Evolutionary conservation across 2,888 invertebrate genomes (phyloP).

Genomic region (Stenodema calcarata): DNA sequence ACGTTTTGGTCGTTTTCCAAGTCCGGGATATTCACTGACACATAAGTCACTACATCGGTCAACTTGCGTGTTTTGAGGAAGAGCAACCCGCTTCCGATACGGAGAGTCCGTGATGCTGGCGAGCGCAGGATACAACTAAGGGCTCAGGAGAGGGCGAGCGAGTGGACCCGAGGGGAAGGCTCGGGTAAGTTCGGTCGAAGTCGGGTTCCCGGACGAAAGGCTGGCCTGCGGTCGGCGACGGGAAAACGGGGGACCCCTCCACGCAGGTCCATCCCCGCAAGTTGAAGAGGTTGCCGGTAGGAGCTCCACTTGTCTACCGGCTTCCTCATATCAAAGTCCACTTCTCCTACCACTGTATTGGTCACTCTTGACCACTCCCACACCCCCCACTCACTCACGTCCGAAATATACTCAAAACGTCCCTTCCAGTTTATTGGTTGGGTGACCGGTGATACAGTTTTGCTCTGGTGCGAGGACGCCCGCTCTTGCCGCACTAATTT

Average conservation of each 20-base stretch:
- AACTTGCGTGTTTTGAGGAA: background rate
- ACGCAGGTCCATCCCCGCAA: background rate
- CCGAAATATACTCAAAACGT: background rate
- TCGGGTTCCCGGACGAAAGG: slow-evolving; percentile 43
- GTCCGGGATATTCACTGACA: background rate
- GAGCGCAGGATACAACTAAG: slow-evolving; percentile 45
- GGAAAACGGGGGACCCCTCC: slow-evolving; percentile 58
- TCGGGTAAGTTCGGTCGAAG: slow-evolving; percentile 54
- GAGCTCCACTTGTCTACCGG: background rate
- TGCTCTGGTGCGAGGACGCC: background rate
- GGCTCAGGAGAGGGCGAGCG: slow-evolving; percentile 40
- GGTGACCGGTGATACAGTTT: background rate
- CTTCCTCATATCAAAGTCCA: slow-evolving; percentile 3
- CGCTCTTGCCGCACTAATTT: background rate
- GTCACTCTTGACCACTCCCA: slow-evolving; percentile 47
- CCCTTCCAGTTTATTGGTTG: background rate
- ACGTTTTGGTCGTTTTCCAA: too few relatives aligned
- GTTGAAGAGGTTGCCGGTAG: background rate
- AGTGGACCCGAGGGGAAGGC: slow-evolving; percentile 51
- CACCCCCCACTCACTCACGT: slow-evolving; percentile 10
- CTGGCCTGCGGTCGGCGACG: slow-evolving; percentile 54
- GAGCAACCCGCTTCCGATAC: background rate
- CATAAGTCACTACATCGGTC: background rate
- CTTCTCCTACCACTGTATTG: slow-evolving; percentile 35
- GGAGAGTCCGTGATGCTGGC: slow-evolving; percentile 29